These are phyloP conservation scores for Conomelus anceps DNA, from an alignment of 2,888 invertebrate species.

Conservation along the genomic window DNA sequence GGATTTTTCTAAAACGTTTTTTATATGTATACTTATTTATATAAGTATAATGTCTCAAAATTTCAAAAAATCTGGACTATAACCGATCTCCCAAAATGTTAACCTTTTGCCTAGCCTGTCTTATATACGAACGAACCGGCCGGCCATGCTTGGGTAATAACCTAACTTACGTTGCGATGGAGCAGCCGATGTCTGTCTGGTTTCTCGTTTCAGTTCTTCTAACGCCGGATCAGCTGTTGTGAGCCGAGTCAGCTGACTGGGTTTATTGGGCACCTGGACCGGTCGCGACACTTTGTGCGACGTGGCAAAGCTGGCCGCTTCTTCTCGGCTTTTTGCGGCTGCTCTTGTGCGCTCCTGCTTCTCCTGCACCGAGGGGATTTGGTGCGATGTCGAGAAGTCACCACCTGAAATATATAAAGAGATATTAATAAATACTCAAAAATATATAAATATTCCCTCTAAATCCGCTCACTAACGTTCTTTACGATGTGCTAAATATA, in stretches of 20 bases:
- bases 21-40: no score
- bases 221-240: not conserved
- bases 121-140: no score
- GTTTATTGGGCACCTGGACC: not conserved
- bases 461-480: no score
- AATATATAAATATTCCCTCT: no score
- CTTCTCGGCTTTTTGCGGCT: not conserved
- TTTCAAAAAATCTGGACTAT: no score
- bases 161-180: not conserved
- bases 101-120: no score
- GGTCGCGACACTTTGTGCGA: conserved; percentile 16
- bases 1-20: no score
- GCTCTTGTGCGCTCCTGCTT: not conserved
- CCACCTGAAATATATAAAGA: not conserved
- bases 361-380: conserved; percentile 7
- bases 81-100: no score
- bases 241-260: not conserved
- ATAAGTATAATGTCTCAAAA: no score
- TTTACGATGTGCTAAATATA: no score
- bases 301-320: conserved; percentile 1
- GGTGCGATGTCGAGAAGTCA: conserved; percentile 8
- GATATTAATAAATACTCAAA: not conserved
- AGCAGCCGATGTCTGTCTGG: not conserved
- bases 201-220: not conserved
- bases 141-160: no score